Conservation (phyloP, 2,888 invertebrate genomes). For the Glomeris marginata region DNA sequence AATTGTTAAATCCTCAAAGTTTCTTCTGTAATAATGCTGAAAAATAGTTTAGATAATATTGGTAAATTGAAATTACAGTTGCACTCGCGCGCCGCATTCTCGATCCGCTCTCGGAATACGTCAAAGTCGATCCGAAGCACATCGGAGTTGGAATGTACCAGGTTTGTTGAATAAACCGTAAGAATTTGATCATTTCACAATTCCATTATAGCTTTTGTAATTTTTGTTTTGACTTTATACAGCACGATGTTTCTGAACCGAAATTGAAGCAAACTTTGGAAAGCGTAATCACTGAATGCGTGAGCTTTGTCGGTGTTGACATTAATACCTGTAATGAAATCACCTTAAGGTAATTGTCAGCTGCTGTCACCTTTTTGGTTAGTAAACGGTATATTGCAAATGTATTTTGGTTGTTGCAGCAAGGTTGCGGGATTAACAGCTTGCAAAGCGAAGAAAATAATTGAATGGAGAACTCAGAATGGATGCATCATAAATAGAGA, state of each 20-base stretch:
- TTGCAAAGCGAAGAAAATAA: constrained; percentile 57
- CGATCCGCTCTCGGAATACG: constrained; percentile 79
- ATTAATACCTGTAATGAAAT: constrained; percentile 71
- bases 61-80: constrained; percentile 23
- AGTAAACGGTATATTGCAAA: background rate
- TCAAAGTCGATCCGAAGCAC: constrained; percentile 79
- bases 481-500: constrained; percentile 56
- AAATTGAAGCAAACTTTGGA: constrained; percentile 52
- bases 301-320: constrained; percentile 86
- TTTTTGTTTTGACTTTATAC: constrained; percentile 24
- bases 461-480: constrained; percentile 53
- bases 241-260: constrained; percentile 74
- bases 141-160: constrained; percentile 87
- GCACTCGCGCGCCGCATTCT: constrained; percentile 69
- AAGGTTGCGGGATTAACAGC: constrained; percentile 69
- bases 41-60: constrained; percentile 35
- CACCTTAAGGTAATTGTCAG: constrained; percentile 47
- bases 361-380: background rate
- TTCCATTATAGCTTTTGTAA: constrained; percentile 3
- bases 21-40: too few species aligned
- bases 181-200: background rate
- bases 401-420: constrained; percentile 30
- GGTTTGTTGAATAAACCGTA: constrained; percentile 19
- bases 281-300: constrained; percentile 72
- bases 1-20: constrained; percentile 16